Percentiles rank a stretch among this genome's conserved stretches.
Evolutionary conservation across 2,888 invertebrate species (phyloP).

Genomic region (Melanotus villosus): DNA sequence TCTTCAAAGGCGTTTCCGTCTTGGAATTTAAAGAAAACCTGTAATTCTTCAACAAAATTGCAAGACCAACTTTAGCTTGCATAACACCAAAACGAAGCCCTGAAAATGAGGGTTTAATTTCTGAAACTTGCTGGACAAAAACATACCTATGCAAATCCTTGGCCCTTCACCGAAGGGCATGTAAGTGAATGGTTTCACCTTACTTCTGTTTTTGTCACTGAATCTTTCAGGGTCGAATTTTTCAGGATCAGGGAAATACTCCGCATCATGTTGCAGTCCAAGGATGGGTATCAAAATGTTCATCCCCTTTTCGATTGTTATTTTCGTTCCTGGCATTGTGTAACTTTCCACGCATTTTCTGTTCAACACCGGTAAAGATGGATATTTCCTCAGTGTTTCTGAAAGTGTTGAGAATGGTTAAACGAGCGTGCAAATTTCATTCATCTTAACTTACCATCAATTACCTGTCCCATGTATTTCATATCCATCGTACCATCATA

Average conservation of each 20-base stretch:
- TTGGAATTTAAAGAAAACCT: neutral
- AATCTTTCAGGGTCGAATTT: too few species aligned
- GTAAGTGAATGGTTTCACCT: too few species aligned
- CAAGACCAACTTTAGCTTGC: neutral
- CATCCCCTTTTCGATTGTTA: neutral
- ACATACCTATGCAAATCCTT: too few species aligned
- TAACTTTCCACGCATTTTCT: constrained; percentile 43
- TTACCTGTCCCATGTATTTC: constrained; percentile 63
- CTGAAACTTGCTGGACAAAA: constrained; percentile 30
- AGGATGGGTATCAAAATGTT: neutral
- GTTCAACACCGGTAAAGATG: constrained; percentile 43
- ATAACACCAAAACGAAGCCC: neutral
- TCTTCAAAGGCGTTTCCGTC: neutral
- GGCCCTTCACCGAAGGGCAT: too few species aligned
- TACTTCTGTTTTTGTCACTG: too few species aligned
- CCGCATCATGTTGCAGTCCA: constrained; percentile 12
- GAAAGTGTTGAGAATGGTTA: neutral
- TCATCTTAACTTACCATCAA: constrained; percentile 54
- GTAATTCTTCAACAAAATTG: neutral
- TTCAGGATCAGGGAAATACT: too few species aligned
- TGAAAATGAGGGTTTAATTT: neutral
- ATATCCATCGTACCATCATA: constrained; percentile 63
- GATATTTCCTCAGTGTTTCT: constrained; percentile 53
- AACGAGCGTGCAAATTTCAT: too few species aligned
- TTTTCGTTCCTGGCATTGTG: constrained; percentile 2